Base-by-base conservation (phyloP, 2,888 invertebrate genomes). In the Drosophila borborema region DNA sequence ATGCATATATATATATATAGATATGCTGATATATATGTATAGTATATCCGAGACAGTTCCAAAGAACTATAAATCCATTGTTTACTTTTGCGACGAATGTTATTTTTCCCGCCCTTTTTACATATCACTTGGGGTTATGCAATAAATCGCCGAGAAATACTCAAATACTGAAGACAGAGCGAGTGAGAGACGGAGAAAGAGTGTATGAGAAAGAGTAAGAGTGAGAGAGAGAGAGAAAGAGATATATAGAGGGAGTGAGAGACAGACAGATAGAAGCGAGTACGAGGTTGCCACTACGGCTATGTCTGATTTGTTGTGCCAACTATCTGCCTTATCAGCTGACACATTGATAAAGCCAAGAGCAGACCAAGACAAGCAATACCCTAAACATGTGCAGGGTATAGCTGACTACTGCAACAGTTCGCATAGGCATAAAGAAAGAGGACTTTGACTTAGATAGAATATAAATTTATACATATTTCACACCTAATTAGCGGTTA, bases 241-340 rank as follows among this genome's bases (percentile, higher is more conserved):
- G 53, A 43, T 5, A 38, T 6, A 14, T 38, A 38, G 38, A 40
- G 16, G 7, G 38, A 41, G 31, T 38, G 31, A 18, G 48, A 38
- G 58, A 51, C 49, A 54, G 43, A 12, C 38, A 28, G 56, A 46
- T 38, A 51, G 49, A 34, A 46, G 61, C 45, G 61, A 63, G 20
- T 31, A 51, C 49, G 56, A 68, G 23, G 61, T 49, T 72, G 49
- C 58, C 64, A 64, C 51, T 67, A 66, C 64, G 64, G 56, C 64
- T 60, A 80, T 64, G 77, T 67, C 55, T 77, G 76, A 78, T 78
- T 80, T 75, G 82, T 75, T 75, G 65, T 69, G 61, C 80, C 72
- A 84, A 81, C 81, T 90, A 88, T 86, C 86, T 90, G 77, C 69
- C 89, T 86, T 86, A 86, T 86, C 86, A 90, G 86, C 85, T 80